Conservation (phyloP, 2,797 vertebrate genomes). For the Lemur catta region DNA sequence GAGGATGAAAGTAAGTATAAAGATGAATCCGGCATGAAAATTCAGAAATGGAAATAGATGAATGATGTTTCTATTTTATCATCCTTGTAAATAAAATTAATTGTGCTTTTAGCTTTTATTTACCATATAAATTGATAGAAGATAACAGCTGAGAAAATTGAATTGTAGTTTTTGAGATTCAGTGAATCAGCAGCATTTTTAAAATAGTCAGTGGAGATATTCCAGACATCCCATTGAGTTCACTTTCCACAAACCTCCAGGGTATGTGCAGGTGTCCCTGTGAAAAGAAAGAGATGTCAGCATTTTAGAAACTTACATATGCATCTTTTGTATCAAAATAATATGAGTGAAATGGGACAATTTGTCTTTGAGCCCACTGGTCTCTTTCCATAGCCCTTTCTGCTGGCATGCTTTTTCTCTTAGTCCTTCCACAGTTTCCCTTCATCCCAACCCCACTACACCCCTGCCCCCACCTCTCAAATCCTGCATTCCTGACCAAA, state of each 20-base stretch:
- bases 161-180: slow-evolving; percentile 45
- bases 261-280: neutral
- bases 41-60: slow-evolving; percentile 52
- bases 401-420: neutral
- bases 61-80: slow-evolving; percentile 53
- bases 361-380: neutral
- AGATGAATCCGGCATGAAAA: slow-evolving; percentile 21
- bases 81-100: slow-evolving; percentile 54
- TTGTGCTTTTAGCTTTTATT: slow-evolving; percentile 41
- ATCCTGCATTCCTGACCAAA: neutral
- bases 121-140: neutral
- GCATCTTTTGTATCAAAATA: neutral
- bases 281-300: neutral
- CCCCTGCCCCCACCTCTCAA: neutral
- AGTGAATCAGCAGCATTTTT: slow-evolving; percentile 31
- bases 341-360: neutral
- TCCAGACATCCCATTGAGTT: slow-evolving; percentile 34
- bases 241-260: neutral
- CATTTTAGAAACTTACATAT: neutral
- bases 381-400: neutral
- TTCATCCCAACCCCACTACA: too few species aligned
- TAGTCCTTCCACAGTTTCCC: neutral
- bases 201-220: neutral
- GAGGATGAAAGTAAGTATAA: slow-evolving; percentile 38
- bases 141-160: slow-evolving; percentile 37